Evolutionary conservation across 2,888 invertebrate genomes (phyloP).

Genomic region (Pasiphila rectangulata): DNA sequence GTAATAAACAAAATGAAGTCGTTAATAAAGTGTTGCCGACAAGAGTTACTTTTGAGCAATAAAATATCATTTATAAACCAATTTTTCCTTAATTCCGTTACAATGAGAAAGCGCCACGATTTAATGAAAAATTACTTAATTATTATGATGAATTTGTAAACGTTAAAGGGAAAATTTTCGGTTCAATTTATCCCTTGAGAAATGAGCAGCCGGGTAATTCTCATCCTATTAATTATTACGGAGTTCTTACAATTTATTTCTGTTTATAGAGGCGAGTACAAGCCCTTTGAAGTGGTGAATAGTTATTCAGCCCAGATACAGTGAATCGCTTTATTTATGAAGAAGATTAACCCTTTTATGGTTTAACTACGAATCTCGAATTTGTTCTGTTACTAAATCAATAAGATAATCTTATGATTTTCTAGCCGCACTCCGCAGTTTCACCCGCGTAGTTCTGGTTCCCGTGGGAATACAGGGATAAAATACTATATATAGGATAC

Average conservation of each 20-base stretch:
- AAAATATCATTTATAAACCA: constrained; percentile 3
- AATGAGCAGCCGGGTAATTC: constrained; percentile 21
- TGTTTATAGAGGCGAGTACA: not conserved
- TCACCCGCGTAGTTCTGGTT: no score
- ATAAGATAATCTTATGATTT: no score
- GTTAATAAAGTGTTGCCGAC: not conserved
- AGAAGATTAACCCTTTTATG: no score
- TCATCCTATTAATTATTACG: constrained; percentile 22
- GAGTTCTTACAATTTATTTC: constrained; percentile 15
- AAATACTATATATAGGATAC: no score
- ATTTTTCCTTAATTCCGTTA: constrained; percentile 9
- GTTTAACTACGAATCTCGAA: no score
- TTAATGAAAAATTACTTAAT: constrained; percentile 22
- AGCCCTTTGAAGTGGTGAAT: constrained; percentile 3
- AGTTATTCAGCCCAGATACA: not conserved
- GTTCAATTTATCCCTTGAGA: constrained; percentile 17
- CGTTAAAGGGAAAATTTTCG: constrained; percentile 17
- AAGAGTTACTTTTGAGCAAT: constrained; percentile 3
- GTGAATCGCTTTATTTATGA: no score
- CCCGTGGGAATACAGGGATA: no score
- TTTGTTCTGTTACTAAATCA: not conserved
- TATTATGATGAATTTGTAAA: constrained; percentile 24
- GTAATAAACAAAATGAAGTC: not conserved
- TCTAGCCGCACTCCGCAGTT: no score
- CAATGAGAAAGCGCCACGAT: constrained; percentile 16